phyloP scores from a whole-genome alignment of 2,113 vertebrate genomes.

The Myotis brandtii region DNA sequence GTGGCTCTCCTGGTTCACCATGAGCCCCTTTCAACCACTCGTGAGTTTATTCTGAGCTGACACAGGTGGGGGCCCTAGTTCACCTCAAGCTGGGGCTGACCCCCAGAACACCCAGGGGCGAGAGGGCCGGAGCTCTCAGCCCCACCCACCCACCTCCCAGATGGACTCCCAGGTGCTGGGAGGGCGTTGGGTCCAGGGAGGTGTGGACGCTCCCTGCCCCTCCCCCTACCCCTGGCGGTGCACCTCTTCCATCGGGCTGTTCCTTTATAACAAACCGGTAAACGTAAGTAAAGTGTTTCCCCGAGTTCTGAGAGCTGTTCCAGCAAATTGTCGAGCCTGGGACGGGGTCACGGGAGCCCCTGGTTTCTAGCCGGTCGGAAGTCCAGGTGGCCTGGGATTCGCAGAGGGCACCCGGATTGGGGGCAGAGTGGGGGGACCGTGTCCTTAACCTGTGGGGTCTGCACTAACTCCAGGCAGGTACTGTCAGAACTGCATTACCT shows the following conservation, averaged over 20 bases:
- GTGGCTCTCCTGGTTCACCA: neutral
- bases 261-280: neutral
- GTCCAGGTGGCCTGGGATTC: neutral
- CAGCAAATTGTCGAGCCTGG: neutral
- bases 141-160: neutral
- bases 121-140: neutral
- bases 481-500: neutral
- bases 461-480: neutral
- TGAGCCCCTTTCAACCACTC: neutral
- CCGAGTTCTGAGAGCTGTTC: neutral
- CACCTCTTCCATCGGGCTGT: neutral
- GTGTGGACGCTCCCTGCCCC: neutral
- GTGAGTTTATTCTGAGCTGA: neutral
- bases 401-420: neutral
- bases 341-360: neutral
- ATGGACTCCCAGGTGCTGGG: neutral
- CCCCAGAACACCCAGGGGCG: neutral
- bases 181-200: rapidly evolving
- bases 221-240: neutral
- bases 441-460: neutral
- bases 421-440: neutral
- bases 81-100: neutral
- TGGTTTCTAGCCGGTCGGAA: neutral
- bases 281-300: neutral
- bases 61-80: neutral